These are phyloP conservation scores for Pachycephus smyrnensis DNA, from an alignment of 2,888 invertebrate species.

Conservation along the genomic window DNA sequence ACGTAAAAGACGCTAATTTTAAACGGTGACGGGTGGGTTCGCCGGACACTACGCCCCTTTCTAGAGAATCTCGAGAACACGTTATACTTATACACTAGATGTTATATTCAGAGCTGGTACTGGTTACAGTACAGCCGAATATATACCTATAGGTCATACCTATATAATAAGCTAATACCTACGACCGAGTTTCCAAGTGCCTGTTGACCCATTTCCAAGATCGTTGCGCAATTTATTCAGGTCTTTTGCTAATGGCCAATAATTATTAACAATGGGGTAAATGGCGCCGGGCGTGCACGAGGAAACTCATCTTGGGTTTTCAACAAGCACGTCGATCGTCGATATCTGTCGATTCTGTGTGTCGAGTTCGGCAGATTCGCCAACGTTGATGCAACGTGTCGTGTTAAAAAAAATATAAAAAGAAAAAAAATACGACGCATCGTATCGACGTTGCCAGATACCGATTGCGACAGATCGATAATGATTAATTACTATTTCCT, in stretches of 20 bases:
- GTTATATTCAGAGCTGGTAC: not conserved
- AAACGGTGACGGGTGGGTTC: conserved; percentile 39
- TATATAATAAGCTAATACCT: not conserved
- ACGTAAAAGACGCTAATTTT: conserved; percentile 63
- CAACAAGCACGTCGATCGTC: not conserved
- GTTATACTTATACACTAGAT: not conserved
- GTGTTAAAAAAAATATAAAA: not conserved
- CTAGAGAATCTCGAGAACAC: conserved; percentile 1
- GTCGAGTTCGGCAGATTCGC: not conserved
- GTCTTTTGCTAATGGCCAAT: not conserved
- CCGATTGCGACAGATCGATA: not conserved
- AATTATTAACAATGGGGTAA: not conserved
- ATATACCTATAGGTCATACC: not conserved
- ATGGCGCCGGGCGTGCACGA: not conserved
- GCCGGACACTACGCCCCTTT: conserved; percentile 3
- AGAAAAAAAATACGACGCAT: not conserved
- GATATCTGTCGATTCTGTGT: not conserved
- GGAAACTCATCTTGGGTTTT: not conserved
- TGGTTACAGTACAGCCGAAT: not conserved
- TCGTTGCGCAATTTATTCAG: not conserved
- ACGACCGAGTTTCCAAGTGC: not conserved
- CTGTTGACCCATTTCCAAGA: not conserved
- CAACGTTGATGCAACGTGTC: not conserved
- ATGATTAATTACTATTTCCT: not conserved
- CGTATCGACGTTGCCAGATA: not conserved